phyloP scores from a whole-genome alignment of 1,140 invertebrate genomes.

The Spodoptera frugiperda region DNA sequence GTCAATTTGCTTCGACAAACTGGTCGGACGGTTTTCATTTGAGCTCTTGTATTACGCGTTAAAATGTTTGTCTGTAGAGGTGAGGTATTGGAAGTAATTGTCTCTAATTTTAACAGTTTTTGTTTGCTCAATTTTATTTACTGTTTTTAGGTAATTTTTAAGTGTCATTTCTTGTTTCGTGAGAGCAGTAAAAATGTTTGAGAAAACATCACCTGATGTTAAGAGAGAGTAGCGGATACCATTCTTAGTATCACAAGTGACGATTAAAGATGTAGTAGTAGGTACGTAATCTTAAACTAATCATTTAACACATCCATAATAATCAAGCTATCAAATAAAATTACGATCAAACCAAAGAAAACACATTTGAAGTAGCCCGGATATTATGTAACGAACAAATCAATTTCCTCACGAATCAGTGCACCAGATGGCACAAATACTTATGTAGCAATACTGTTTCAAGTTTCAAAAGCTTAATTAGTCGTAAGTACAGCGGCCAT shows the following conservation, averaged over 20 bases:
- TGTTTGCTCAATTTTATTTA: background rate
- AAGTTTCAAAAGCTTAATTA: conserved; percentile 30
- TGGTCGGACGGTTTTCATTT: conserved; percentile 50
- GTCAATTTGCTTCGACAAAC: conserved; percentile 67
- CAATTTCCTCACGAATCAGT: background rate
- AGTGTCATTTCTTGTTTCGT: background rate
- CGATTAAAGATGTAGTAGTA: no score
- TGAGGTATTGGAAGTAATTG: conserved; percentile 19
- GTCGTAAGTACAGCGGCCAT: conserved; percentile 18
- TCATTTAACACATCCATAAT: no score
- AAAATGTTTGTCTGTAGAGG: conserved; percentile 35
- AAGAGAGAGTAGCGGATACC: no score
- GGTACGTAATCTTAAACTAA: no score
- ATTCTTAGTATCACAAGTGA: no score
- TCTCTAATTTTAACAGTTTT: conserved; percentile 19
- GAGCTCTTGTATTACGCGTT: conserved; percentile 46
- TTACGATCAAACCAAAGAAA: no score
- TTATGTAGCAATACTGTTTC: conserved; percentile 18
- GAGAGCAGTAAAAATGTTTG: no score
- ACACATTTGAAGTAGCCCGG: background rate
- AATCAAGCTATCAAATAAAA: no score
- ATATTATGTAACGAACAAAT: background rate
- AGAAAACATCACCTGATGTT: no score
- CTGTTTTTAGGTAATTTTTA: background rate
- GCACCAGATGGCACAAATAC: conserved; percentile 22